These are phyloP conservation scores for Solenopsis fugax DNA, from an alignment of 1,140 invertebrate species.

Conservation along the genomic window DNA sequence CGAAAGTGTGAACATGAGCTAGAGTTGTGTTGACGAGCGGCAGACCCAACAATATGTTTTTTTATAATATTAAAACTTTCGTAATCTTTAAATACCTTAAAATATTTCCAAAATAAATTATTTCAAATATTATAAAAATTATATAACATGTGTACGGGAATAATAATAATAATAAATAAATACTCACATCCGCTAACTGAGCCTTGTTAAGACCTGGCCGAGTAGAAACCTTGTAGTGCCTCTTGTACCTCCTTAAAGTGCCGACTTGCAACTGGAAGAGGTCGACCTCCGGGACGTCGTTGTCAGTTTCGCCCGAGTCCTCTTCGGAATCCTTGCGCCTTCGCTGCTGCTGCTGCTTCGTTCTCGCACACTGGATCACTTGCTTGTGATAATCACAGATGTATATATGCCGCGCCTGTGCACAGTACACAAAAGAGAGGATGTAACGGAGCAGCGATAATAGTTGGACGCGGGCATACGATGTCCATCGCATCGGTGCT, in stretches of 20 bases:
- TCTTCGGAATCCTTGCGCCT: slow-evolving; percentile 97
- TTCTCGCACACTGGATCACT: slow-evolving; percentile 96
- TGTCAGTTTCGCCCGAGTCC: slow-evolving; percentile 95
- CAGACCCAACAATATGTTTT: no score
- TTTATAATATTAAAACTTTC: no score
- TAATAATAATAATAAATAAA: background rate
- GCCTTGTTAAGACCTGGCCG: slow-evolving; percentile 97
- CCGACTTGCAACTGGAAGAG: slow-evolving; percentile 97
- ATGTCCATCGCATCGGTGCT: background rate
- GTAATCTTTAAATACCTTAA: no score
- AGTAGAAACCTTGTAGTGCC: slow-evolving; percentile 96
- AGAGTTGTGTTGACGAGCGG: no score
- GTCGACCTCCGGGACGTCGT: slow-evolving; percentile 96
- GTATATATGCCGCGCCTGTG: slow-evolving; percentile 96
- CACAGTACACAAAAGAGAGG: slow-evolving; percentile 17
- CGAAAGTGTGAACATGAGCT: no score
- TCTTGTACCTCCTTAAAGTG: slow-evolving; percentile 96
- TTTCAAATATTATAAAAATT: no score
- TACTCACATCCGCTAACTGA: slow-evolving; percentile 97
- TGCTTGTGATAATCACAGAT: slow-evolving; percentile 99
- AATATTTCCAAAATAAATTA: no score
- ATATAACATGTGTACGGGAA: no score
- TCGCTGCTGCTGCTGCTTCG: slow-evolving; percentile 90
- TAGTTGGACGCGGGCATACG: background rate
- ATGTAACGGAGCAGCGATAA: background rate